Evolutionary conservation across 2,797 vertebrate species (phyloP).

Genomic region (Chaetophractus vellerosus): DNA sequence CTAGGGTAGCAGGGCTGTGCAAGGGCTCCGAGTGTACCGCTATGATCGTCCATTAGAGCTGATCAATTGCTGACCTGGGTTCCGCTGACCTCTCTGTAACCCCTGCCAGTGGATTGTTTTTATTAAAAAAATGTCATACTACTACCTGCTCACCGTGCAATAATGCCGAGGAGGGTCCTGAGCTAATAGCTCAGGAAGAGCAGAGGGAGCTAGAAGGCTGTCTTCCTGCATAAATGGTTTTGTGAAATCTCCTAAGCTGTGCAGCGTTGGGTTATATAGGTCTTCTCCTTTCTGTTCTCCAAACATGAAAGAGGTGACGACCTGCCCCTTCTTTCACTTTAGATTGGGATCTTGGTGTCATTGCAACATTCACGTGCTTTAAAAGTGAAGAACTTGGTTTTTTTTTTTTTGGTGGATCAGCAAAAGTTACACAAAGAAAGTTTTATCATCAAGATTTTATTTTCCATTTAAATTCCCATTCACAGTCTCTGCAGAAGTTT

Average conservation of each 20-base stretch:
- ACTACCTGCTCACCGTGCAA: constrained; percentile 87
- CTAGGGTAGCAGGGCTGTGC: constrained; percentile 87
- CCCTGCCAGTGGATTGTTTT: constrained; percentile 88
- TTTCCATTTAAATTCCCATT: constrained; percentile 37
- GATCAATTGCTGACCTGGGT: constrained; percentile 93
- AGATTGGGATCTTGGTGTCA: neutral
- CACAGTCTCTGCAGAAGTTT: neutral
- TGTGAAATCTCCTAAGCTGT: constrained; percentile 20
- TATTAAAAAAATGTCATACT: constrained; percentile 89
- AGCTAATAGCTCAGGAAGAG: constrained; percentile 40
- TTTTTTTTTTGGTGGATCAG: neutral
- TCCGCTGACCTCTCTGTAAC: constrained; percentile 88
- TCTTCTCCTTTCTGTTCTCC: neutral
- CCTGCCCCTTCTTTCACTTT: neutral
- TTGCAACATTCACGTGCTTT: neutral
- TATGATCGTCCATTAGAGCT: constrained; percentile 90
- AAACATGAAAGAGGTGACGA: neutral
- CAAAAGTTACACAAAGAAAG: neutral
- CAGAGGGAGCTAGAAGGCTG: constrained; percentile 17
- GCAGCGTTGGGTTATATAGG: neutral
- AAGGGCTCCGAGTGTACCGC: constrained; percentile 88
- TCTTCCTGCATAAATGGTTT: neutral
- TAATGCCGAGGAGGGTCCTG: constrained; percentile 81
- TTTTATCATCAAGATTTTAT: constrained; percentile 34
- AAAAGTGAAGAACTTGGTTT: constrained; percentile 1